phyloP scores from a whole-genome alignment of 2,113 vertebrate species.

The Oncorhynchus nerka region DNA sequence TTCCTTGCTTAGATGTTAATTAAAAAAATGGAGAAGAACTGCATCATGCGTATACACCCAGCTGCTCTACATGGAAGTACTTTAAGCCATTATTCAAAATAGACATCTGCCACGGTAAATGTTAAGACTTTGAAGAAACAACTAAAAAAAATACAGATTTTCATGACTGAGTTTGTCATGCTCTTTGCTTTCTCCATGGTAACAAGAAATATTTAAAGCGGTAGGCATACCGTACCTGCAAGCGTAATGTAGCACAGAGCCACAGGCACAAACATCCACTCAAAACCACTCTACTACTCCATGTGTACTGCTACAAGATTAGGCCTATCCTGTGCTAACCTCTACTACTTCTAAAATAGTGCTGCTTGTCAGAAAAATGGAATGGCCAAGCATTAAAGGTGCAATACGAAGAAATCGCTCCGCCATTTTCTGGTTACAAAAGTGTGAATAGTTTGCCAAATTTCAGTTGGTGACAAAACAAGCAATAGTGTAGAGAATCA shows the following conservation, averaged over 20 bases:
- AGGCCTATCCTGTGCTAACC: background rate
- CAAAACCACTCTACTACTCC: background rate
- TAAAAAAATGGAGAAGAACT: constrained; percentile 5
- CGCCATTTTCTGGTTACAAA: too few species aligned
- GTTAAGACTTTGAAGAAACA: background rate
- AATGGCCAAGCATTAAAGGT: too few species aligned
- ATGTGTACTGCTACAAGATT: background rate
- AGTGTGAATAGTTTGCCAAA: too few species aligned
- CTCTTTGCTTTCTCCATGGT: background rate
- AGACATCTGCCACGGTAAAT: background rate
- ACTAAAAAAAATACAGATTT: background rate
- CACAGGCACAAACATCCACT: background rate
- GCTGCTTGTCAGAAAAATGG: too few species aligned
- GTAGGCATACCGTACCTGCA: background rate
- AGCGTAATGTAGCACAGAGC: background rate
- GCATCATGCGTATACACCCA: background rate
- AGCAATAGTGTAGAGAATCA: too few species aligned
- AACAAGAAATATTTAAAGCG: background rate
- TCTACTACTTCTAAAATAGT: background rate
- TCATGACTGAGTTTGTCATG: background rate
- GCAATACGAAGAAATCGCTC: too few species aligned
- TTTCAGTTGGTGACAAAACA: too few species aligned
- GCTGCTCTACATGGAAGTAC: background rate
- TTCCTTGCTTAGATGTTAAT: background rate
- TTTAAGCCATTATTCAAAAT: background rate